Conservation (phyloP, 1,140 invertebrate genomes). For the Fopius arisanus region DNA sequence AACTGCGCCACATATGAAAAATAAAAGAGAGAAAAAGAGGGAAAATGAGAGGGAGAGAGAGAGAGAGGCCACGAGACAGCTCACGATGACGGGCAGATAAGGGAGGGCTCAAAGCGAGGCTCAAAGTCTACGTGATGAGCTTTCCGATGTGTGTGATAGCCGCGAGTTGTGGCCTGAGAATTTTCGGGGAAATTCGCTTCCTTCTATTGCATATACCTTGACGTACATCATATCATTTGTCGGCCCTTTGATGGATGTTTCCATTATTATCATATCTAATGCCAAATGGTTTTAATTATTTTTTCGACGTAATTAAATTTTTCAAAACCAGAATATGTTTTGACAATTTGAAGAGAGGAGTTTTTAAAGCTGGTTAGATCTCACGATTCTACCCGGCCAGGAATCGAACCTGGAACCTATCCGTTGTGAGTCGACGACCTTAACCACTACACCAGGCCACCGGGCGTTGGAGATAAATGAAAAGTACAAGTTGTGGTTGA, state of each 20-base stretch:
- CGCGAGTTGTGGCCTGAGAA: constrained; percentile 58
- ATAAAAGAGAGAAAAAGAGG: constrained; percentile 30
- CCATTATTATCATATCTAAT: no score
- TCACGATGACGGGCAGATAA: constrained; percentile 64
- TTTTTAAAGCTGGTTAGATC: no score
- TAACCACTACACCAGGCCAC: no score
- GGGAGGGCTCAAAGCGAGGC: constrained; percentile 61
- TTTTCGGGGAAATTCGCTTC: constrained; percentile 52
- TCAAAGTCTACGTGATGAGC: constrained; percentile 62
- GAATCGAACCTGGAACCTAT: no score
- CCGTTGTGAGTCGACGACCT: no score
- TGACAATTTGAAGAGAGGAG: no score
- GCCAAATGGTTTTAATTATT: no score
- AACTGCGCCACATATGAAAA: constrained; percentile 34
- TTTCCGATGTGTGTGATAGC: constrained; percentile 54
- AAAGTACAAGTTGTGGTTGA: no score
- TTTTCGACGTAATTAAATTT: no score
- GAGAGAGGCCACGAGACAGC: constrained; percentile 40
- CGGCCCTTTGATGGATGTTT: background rate
- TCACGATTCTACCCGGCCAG: no score
- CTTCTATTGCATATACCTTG: background rate
- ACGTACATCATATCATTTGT: constrained; percentile 6
- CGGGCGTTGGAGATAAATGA: no score
- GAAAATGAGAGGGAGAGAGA: constrained; percentile 30
- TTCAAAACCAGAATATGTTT: no score